These are phyloP conservation scores for Dryas iulia DNA, from an alignment of 1,140 invertebrate species.

Conservation along the genomic window DNA sequence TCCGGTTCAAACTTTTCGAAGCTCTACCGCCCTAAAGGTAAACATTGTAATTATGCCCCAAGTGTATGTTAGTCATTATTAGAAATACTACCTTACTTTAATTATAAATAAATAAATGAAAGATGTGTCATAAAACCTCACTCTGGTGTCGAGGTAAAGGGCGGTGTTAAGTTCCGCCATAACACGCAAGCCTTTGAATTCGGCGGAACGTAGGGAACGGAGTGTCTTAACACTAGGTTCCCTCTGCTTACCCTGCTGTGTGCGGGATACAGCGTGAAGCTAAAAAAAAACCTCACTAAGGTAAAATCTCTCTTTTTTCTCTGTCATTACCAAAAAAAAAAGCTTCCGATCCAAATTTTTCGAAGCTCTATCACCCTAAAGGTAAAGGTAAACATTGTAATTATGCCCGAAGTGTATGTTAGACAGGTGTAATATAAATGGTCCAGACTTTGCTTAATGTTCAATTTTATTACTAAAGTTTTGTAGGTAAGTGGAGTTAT, in stretches of 20 bases:
- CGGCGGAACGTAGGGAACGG: no score
- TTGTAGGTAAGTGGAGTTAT: conserved; percentile 20
- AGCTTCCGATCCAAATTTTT: neutral
- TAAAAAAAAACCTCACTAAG: no score
- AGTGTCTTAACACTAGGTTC: no score
- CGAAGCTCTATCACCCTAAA: conserved; percentile 1
- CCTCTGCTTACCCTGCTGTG: no score
- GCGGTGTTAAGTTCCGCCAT: no score
- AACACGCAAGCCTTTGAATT: no score
- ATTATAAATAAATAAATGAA: no score
- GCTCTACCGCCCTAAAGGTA: conserved; percentile 7
- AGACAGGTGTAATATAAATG: conserved; percentile 34
- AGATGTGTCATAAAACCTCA: no score
- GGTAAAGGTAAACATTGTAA: conserved; percentile 20
- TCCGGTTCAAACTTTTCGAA: neutral
- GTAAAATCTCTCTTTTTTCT: neutral
- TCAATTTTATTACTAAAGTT: conserved; percentile 35
- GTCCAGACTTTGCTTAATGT: conserved; percentile 30
- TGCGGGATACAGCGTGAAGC: no score
- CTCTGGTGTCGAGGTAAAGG: no score
- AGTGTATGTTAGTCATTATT: conserved; percentile 25
- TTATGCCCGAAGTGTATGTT: conserved; percentile 22
- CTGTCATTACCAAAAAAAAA: neutral
- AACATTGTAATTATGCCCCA: conserved; percentile 23
- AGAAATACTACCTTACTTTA: no score